These are phyloP conservation scores for Toxotes chatareus DNA, from an alignment of 2,113 vertebrate species.

Conservation along the genomic window DNA sequence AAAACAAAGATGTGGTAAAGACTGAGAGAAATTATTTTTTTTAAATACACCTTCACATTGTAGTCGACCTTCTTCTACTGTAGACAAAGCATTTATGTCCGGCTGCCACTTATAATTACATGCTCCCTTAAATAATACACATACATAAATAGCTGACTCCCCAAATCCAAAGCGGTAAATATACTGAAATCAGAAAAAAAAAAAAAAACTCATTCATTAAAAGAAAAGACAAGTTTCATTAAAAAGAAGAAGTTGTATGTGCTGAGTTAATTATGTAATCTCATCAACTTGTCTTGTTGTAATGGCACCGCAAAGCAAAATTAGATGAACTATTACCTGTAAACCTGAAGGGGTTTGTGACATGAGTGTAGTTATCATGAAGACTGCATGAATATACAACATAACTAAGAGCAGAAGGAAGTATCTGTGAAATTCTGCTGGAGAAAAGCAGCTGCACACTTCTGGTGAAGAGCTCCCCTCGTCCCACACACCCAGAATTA, in stretches of 20 bases:
- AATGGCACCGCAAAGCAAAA: neutral
- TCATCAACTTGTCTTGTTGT: too few relatives aligned
- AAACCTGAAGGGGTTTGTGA: neutral
- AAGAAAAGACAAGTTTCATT: neutral
- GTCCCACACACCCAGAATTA: constrained; percentile 47
- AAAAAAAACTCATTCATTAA: too few relatives aligned
- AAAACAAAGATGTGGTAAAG: too few relatives aligned
- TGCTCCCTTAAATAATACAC: neutral
- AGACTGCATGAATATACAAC: neutral
- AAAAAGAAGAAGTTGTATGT: neutral
- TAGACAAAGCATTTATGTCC: neutral
- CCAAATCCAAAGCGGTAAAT: too few relatives aligned
- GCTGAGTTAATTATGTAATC: too few relatives aligned
- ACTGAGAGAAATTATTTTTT: neutral
- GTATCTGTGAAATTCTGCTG: constrained; percentile 23
- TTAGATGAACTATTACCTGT: neutral
- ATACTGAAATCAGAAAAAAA: too few relatives aligned
- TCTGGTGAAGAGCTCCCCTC: constrained; percentile 49
- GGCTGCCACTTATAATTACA: neutral
- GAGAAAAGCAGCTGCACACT: constrained; percentile 66
- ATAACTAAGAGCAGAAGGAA: constrained; percentile 22
- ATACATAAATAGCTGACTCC: too few relatives aligned
- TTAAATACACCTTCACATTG: neutral
- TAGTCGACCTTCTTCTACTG: neutral
- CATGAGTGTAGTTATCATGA: neutral